Evolutionary conservation across 2,888 invertebrate species (phyloP), one percentile per base, ranked within the genome.

Genomic region (Papilio demoleus): DNA sequence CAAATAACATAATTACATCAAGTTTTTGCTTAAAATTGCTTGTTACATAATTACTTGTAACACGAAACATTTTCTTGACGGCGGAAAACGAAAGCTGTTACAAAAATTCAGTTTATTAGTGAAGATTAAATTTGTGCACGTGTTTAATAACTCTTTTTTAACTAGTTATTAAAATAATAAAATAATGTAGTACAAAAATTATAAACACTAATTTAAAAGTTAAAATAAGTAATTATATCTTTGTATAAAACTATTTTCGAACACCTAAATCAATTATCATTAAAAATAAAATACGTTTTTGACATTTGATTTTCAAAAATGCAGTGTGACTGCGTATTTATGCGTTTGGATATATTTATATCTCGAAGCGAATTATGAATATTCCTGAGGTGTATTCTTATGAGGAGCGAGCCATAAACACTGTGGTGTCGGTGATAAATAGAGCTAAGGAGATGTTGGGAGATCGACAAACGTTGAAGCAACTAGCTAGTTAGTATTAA

Each of bases 331-430:
- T 53, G 27, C 53, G 22, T 53, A n/a, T n/a, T n/a, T 53, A 14
- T 1, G 6, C n/a, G 8, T 53, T 53, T 27, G 17, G 27, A 17
- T 2, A 31, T 53, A 53, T 53, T 53, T 31, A 53, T n/a, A 31
- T 31, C 27, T 50, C 45, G 12, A 19, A 63, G 38, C 42, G 31
- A 27, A 75, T 1, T 27, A 88, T 88, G 88, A 81, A 87, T 76
- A 68, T 87, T 56, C 85, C 86, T 3, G 78, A 82, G 70, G 78
- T 90, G 5, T 77, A 74, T 1, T 73, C 84, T 0, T 84, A 84
- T 42, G 85, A 88, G 42, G 88, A 89, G 4, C 76, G 77, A 47
- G 90, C 91, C 0, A 79, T 88, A 4, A 85, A 89, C 45, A 79
- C 78, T 0, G 86, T 90, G 1, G 87, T 87, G 0, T 81, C 82